Conservation (phyloP, 2,888 invertebrate genomes). For the Agrypnus murinus region DNA sequence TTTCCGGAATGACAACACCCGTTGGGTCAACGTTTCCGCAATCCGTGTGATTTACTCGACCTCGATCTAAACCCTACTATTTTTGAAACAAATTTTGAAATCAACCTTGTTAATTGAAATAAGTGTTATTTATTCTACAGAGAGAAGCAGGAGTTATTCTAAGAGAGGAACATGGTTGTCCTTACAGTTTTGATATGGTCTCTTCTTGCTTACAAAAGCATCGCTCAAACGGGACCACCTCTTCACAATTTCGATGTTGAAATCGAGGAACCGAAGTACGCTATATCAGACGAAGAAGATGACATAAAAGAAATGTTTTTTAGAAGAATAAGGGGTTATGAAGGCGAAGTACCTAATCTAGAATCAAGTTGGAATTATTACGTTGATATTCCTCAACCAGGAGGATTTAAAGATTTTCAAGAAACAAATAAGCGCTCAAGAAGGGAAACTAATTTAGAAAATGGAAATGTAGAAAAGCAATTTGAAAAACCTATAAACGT, state of each 20-base stretch:
- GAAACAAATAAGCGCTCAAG: conserved; percentile 12
- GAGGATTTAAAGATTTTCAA: conserved; percentile 43
- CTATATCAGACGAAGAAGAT: background rate
- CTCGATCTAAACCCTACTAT: conserved; percentile 40
- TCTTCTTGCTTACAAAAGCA: conserved; percentile 10
- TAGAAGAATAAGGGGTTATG: conserved; percentile 45
- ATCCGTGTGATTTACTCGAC: conserved; percentile 38
- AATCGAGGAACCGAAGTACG: background rate
- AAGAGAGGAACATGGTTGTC: conserved; percentile 25
- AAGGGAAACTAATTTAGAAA: conserved; percentile 35
- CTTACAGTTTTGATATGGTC: conserved; percentile 1
- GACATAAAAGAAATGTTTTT: conserved; percentile 55
- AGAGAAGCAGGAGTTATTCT: no score
- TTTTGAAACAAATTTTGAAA: conserved; percentile 29
- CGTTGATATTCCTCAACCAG: conserved; percentile 53
- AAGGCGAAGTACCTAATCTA: conserved; percentile 17
- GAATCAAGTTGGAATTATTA: conserved; percentile 20
- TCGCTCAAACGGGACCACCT: conserved; percentile 20
- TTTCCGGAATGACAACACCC: conserved; percentile 60
- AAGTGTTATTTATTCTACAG: conserved; percentile 29
- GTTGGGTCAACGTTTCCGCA: conserved; percentile 58
- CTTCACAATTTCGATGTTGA: conserved; percentile 2
- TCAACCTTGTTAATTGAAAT: conserved; percentile 27
- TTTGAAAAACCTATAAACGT: conserved; percentile 59
- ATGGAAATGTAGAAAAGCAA: conserved; percentile 45